These are phyloP conservation scores for Orchestes rusci DNA, from an alignment of 2,888 invertebrate species.

Conservation along the genomic window DNA sequence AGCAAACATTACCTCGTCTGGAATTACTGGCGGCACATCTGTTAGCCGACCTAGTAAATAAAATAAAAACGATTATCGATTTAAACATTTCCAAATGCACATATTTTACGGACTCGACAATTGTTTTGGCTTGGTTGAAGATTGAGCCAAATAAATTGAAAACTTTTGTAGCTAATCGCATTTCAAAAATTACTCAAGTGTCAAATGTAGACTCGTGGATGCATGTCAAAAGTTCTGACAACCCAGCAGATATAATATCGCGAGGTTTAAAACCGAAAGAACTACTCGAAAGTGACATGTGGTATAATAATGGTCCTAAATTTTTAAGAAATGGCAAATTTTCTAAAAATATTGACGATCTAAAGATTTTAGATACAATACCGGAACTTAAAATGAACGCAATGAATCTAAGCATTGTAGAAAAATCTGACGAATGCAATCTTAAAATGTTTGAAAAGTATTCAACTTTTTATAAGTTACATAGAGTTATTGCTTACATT, in stretches of 20 bases:
- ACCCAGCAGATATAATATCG: too few relatives aligned
- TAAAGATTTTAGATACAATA: background rate
- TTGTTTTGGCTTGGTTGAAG: conserved; percentile 16
- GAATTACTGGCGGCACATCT: conserved; percentile 26
- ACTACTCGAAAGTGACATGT: background rate
- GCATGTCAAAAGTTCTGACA: conserved; percentile 11
- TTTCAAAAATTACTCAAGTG: conserved; percentile 5
- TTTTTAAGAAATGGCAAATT: background rate
- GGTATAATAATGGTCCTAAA: background rate
- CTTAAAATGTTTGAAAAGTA: too few relatives aligned
- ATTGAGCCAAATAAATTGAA: conserved; percentile 4
- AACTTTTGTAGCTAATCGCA: conserved; percentile 19
- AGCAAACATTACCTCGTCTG: conserved; percentile 26
- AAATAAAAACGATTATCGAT: conserved; percentile 7
- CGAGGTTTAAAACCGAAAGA: background rate
- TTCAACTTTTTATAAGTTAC: too few relatives aligned
- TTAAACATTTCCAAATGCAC: conserved; percentile 10
- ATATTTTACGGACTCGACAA: conserved; percentile 16
- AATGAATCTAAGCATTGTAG: too few relatives aligned
- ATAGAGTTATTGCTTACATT: too few relatives aligned
- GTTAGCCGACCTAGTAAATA: conserved; percentile 18
- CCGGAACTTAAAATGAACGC: too few relatives aligned
- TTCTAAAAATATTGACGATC: background rate
- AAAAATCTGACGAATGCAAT: too few relatives aligned
- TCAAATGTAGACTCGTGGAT: conserved; percentile 3